Conservation (phyloP, 2,113 vertebrate species). For the Onychostruthus taczanowskii region DNA sequence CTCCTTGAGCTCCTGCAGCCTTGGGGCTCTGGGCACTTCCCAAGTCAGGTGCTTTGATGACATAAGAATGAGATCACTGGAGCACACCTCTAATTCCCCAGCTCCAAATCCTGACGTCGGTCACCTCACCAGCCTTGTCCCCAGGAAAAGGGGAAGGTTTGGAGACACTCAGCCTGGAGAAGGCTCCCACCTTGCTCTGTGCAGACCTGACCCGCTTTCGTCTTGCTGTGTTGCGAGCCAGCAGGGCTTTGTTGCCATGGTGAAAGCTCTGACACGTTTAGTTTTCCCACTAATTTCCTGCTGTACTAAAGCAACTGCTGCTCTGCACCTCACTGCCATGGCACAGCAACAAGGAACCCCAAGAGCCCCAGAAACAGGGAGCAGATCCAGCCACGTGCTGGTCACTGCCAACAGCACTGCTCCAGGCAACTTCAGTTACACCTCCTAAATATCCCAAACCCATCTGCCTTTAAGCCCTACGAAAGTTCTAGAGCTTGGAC, state of each 20-base stretch:
- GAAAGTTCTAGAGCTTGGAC: not conserved
- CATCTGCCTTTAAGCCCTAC: not conserved
- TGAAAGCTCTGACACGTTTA: slow-evolving; percentile 18
- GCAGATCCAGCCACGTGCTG: fast-evolving
- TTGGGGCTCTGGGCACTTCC: not conserved
- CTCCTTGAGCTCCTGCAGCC: not conserved
- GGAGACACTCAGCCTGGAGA: not conserved
- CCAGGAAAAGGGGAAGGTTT: not conserved
- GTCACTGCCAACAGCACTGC: not conserved
- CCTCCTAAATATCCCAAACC: not conserved
- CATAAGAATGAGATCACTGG: not conserved
- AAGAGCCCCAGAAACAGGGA: fast-evolving
- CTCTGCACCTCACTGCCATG: not conserved
- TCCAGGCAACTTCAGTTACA: not conserved
- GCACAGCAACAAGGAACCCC: not conserved
- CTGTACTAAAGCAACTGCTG: not conserved
- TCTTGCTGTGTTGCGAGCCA: not conserved
- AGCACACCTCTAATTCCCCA: fast-evolving
- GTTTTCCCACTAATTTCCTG: slow-evolving; percentile 37
- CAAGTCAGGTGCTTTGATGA: not conserved
- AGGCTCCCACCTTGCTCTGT: not conserved
- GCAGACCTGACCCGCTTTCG: slow-evolving; percentile 8
- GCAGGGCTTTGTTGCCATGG: slow-evolving; percentile 11
- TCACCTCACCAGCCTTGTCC: not conserved
- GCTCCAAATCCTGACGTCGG: fast-evolving